phyloP scores from a whole-genome alignment of 1,140 invertebrate species.

The Coenobita brevimanus region DNA sequence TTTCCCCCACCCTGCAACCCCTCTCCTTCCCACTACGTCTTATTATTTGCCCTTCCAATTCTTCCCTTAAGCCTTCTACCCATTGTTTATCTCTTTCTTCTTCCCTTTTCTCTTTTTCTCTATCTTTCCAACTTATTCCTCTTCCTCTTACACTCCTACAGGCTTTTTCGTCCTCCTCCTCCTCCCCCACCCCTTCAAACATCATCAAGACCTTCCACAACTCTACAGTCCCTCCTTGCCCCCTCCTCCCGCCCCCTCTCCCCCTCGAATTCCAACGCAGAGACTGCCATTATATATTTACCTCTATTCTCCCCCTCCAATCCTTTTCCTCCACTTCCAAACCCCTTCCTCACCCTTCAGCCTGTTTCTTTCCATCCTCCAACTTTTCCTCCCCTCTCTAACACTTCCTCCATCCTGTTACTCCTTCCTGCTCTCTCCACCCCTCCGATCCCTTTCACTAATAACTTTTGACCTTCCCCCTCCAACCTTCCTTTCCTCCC shows the following conservation, averaged over 20 bases:
- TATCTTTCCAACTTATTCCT: too few relatives aligned
- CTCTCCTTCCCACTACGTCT: slow-evolving; percentile 14
- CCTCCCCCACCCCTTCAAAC: neutral
- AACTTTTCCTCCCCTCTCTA: neutral
- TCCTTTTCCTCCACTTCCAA: neutral
- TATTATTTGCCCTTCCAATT: neutral
- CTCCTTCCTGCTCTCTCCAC: neutral
- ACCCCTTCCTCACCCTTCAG: neutral
- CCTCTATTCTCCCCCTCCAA: neutral
- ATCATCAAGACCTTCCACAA: too few relatives aligned
- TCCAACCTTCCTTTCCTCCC: neutral
- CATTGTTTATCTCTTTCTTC: slow-evolving; percentile 5
- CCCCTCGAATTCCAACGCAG: neutral
- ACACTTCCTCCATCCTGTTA: neutral
- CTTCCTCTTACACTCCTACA: too few relatives aligned
- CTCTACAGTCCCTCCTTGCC: too few relatives aligned
- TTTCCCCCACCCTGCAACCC: neutral
- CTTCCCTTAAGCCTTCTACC: neutral
- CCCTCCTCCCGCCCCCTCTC: neutral
- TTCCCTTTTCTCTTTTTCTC: neutral
- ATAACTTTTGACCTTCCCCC: too few relatives aligned
- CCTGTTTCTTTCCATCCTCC: neutral
- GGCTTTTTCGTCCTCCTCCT: too few relatives aligned
- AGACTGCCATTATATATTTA: neutral
- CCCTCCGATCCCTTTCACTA: neutral